phyloP scores from a whole-genome alignment of 1,140 invertebrate genomes.

The Orius insidiosus region DNA sequence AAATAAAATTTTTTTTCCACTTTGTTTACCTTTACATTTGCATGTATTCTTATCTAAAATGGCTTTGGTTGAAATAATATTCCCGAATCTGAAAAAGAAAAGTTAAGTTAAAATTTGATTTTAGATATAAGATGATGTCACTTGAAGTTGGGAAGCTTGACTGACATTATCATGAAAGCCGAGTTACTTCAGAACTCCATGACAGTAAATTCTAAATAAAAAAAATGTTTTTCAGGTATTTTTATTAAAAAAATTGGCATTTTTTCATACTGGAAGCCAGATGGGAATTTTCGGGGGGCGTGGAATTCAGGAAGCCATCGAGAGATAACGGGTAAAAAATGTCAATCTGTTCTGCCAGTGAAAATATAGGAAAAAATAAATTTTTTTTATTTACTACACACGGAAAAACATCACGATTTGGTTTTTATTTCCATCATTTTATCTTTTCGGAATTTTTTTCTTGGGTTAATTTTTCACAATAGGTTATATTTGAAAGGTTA shows the following conservation, averaged over 20 bases:
- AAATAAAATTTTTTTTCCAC: not conserved
- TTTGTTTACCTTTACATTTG: slow-evolving; percentile 85
- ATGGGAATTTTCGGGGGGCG: too few species aligned
- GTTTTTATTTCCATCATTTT: not conserved
- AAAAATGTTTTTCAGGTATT: too few species aligned
- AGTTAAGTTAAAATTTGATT: slow-evolving; percentile 19
- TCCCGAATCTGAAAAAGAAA: slow-evolving; percentile 76
- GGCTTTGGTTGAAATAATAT: slow-evolving; percentile 97
- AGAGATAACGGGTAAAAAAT: too few species aligned
- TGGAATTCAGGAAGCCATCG: too few species aligned
- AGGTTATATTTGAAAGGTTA: not conserved
- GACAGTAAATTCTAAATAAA: too few species aligned
- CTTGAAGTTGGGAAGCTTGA: not conserved
- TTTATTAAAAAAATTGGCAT: too few species aligned
- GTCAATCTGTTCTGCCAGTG: not conserved
- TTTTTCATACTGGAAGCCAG: too few species aligned
- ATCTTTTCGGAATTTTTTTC: not conserved
- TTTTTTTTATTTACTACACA: not conserved
- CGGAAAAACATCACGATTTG: not conserved
- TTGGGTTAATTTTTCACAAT: not conserved
- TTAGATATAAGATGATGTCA: not conserved
- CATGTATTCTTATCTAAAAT: slow-evolving; percentile 98
- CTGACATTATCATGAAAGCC: too few species aligned
- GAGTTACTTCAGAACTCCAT: too few species aligned
- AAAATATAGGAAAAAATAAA: not conserved